Conservation (phyloP, 2,888 invertebrate species). For the Leptinotarsa rubiginosa region DNA sequence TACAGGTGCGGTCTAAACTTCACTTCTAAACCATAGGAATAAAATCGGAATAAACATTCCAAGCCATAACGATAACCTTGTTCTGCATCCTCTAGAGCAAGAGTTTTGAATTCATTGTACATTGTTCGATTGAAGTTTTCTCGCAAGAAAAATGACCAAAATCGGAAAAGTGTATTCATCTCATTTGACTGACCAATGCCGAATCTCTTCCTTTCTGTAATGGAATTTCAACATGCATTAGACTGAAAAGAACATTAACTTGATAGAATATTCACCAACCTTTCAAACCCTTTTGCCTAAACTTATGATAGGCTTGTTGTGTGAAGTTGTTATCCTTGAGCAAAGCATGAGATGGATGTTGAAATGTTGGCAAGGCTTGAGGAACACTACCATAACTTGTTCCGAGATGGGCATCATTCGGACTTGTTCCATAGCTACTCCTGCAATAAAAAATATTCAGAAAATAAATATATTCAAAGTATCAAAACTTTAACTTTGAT, state of each 20-base stretch:
- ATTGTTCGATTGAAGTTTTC: conserved; percentile 98
- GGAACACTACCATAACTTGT: conserved; percentile 84
- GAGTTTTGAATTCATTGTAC: conserved; percentile 94
- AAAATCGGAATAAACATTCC: conserved; percentile 95
- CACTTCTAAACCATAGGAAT: conserved; percentile 96
- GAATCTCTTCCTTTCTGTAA: conserved; percentile 88
- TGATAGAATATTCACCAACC: conserved; percentile 68
- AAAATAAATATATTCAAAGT: neutral
- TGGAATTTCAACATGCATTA: neutral
- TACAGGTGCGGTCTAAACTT: conserved; percentile 96
- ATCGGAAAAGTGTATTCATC: conserved; percentile 99
- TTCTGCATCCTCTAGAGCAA: conserved; percentile 94
- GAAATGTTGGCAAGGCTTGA: conserved; percentile 88
- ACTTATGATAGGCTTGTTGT: conserved; percentile 97
- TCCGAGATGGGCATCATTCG: conserved; percentile 74
- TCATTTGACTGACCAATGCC: conserved; percentile 97
- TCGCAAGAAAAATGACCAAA: conserved; percentile 99
- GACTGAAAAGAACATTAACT: conserved; percentile 29
- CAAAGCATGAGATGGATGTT: conserved; percentile 95
- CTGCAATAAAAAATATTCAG: conserved; percentile 61
- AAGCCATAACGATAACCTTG: conserved; percentile 89
- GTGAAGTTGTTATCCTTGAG: conserved; percentile 97
- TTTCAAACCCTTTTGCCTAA: conserved; percentile 92
- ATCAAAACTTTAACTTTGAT: too few relatives aligned
- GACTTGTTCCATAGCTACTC: conserved; percentile 84